Evolutionary conservation across 2,888 invertebrate species (phyloP).

Genomic region (Eupithecia abbreviata): DNA sequence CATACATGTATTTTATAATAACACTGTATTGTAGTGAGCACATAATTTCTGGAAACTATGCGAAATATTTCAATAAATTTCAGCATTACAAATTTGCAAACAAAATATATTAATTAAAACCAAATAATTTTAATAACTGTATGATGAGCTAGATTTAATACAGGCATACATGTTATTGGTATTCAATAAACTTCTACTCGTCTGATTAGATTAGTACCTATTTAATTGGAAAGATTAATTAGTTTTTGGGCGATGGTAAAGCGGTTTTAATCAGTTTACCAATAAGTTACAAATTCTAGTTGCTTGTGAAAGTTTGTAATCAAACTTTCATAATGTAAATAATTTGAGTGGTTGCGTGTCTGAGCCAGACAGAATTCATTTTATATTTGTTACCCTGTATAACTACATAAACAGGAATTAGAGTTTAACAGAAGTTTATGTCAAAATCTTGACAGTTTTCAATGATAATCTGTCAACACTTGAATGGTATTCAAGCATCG

Average conservation of each 20-base stretch:
- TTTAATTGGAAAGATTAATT: conserved; percentile 2
- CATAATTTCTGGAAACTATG: neutral
- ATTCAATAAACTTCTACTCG: neutral
- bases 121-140: neutral
- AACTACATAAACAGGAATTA: neutral
- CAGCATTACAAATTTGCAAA: neutral
- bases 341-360: neutral
- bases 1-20: too few species aligned
- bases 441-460: neutral
- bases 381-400: neutral
- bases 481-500: neutral
- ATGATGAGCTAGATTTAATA: neutral
- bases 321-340: neutral
- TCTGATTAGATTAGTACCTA: neutral
- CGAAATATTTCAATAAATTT: neutral
- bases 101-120: neutral
- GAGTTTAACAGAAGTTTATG: neutral
- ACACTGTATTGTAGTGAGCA: neutral
- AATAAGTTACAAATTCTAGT: conserved; percentile 1
- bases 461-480: neutral
- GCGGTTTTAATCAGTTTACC: conserved; percentile 2
- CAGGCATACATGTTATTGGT: neutral
- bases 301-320: neutral
- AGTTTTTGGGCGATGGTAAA: neutral
- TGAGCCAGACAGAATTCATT: neutral